A percentile compares a stretch with the other conserved stretches of the same genome.
These are phyloP conservation scores for Lycodopsis pacificus DNA, from an alignment of 2,797 vertebrate genomes.

Conservation along the genomic window DNA sequence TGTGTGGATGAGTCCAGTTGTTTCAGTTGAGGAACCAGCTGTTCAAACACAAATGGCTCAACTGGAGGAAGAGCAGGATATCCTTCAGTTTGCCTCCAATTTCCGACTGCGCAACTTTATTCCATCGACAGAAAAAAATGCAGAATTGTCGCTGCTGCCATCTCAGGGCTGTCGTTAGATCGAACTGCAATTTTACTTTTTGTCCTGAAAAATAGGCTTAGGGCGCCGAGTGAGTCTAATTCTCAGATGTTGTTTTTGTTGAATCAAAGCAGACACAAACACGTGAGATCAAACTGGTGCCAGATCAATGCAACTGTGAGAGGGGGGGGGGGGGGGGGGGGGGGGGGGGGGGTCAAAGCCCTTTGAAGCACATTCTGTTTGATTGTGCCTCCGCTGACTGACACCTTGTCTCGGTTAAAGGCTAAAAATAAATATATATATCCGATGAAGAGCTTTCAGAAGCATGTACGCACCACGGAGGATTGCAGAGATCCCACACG, in stretches of 20 bases:
- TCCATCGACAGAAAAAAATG: neutral
- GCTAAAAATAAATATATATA: slow-evolving; percentile 29
- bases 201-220: slow-evolving; percentile 11
- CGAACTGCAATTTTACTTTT: slow-evolving; percentile 2
- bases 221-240: slow-evolving; percentile 5
- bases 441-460: slow-evolving; percentile 20
- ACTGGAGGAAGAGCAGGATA: neutral
- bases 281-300: slow-evolving; percentile 51
- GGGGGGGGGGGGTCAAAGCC: slow-evolving; percentile 45
- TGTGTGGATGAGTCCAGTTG: neutral
- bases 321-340: neutral
- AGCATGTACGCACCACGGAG: neutral
- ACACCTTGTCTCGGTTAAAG: slow-evolving; percentile 41
- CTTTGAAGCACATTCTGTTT: slow-evolving; percentile 56
- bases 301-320: slow-evolving; percentile 55
- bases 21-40: slow-evolving; percentile 8
- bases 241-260: slow-evolving; percentile 24
- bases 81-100: slow-evolving; percentile 2
- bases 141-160: neutral
- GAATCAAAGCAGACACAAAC: slow-evolving; percentile 51
- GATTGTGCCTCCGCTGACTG: slow-evolving; percentile 44
- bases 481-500: neutral
- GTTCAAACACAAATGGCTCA: slow-evolving; percentile 3
- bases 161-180: neutral
- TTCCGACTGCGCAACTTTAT: neutral